Evolutionary conservation across 2,888 invertebrate genomes (phyloP).

Genomic region (Cephus pulcher): DNA sequence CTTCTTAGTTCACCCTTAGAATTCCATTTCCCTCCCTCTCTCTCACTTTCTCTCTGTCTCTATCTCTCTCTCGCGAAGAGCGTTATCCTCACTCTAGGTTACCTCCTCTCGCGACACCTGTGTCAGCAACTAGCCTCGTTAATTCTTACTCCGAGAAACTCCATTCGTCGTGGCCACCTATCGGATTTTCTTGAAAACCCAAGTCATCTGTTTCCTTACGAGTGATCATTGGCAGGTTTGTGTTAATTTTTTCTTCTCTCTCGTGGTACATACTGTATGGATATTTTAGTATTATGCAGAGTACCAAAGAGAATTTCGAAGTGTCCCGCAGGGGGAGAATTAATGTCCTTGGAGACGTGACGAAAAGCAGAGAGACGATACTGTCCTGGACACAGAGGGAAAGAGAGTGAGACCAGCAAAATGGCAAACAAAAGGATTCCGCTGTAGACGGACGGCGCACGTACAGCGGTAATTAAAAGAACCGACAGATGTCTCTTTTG

Average conservation of each 20-base stretch:
- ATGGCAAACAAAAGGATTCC: conserved; percentile 55
- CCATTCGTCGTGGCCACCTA: background rate
- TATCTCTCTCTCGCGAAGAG: background rate
- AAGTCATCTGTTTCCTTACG: background rate
- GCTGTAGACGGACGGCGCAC: conserved; percentile 46
- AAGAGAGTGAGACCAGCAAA: conserved; percentile 33
- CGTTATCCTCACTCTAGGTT: conserved; percentile 30
- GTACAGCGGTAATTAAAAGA: conserved; percentile 65
- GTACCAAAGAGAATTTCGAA: conserved; percentile 19
- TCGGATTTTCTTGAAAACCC: background rate
- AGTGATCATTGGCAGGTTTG: background rate
- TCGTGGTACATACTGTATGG: background rate
- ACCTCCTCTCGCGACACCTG: conserved; percentile 61
- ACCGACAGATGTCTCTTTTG: conserved; percentile 64
- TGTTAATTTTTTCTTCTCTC: background rate
- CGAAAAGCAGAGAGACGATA: conserved; percentile 34
- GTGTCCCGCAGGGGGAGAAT: conserved; percentile 26
- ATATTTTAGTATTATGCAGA: background rate
- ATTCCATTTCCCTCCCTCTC: background rate
- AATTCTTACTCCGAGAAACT: conserved; percentile 53
- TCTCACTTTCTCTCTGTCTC: conserved; percentile 34
- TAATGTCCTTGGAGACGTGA: conserved; percentile 44
- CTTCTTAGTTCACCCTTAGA: conserved; percentile 26
- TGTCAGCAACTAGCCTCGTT: conserved; percentile 66
- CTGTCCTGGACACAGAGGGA: conserved; percentile 1